Base-by-base conservation (phyloP, 1,140 invertebrate species). In the Rhagoletis zephyria region DNA sequence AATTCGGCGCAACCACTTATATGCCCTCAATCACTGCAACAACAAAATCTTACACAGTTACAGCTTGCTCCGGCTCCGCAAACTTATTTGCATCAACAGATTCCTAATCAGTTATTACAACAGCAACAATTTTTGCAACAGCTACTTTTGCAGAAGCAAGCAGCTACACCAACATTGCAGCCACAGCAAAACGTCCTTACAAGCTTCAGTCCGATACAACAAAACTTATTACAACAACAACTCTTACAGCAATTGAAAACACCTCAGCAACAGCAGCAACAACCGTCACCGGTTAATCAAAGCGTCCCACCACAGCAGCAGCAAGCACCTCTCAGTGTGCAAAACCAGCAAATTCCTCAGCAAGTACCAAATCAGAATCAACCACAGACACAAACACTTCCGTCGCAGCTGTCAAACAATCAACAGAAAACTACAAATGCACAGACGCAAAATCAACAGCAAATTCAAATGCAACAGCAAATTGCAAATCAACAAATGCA, bases 341-440 rank as follows among this genome's bases (percentile, higher is more conserved):
- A 92, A 88, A 89, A 90, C 77, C 91, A 92, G 86, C 90, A 89
- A 77, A 42, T 90, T 59, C 61, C 88, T 56, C 90, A 90, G 59
- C 88, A 89, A 0, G 90, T 42, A n/a, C 4, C 48, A 60, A 42
- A 19, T 5, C 60, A 86, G 48, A 45, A 4, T 86, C 61, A 42
- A 10, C 16, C 42, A 1, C 85, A 63, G n/a, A 59, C 19, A 16
- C 77, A 59, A 12, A 59, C 19, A 16, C 77, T 19, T 59, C 19
- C 19, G 56, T 12, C 61, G 10, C 67, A 74, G 4, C 40, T 16
- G 45, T 63, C 16, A 63, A 12, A 12, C 12, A 12, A 14, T 63
- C 61, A 63, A 63, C 10, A 63, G 7, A 63, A 4, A 19, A 67
- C 64, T 30, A 5, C 90, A 92, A 42, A 87, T 89, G 74, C 90